A percentile compares a stretch with the other conserved stretches of the same genome.
Evolutionary conservation across 2,113 vertebrate genomes (phyloP).

Genomic region (Speoplatyrhinus poulsoni): DNA sequence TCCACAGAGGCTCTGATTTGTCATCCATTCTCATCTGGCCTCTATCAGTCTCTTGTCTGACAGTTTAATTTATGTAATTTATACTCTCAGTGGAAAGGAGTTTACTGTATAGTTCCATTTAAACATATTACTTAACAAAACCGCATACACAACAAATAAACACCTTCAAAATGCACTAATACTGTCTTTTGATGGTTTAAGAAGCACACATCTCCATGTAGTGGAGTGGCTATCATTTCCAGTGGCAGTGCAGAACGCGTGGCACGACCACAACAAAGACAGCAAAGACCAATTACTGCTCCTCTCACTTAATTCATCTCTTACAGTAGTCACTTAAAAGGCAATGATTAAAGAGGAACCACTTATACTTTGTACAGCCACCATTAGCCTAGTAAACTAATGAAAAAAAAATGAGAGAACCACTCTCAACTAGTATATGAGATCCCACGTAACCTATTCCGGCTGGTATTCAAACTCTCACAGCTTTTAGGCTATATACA

Average conservation of each 20-base stretch:
- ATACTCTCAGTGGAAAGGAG: constrained; percentile 68
- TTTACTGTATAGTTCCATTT: constrained; percentile 15
- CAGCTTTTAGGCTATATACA: constrained; percentile 40
- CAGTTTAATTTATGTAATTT: constrained; percentile 71
- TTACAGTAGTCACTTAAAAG: not conserved
- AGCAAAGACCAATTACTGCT: no score
- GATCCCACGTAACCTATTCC: constrained; percentile 49
- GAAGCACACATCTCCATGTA: no score
- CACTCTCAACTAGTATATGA: constrained; percentile 45
- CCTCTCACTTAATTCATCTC: not conserved
- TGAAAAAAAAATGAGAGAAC: constrained; percentile 56
- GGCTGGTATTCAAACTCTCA: constrained; percentile 62
- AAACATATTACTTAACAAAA: constrained; percentile 28
- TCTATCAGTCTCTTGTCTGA: constrained; percentile 62
- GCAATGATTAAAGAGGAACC: not conserved
- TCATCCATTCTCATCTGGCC: constrained; percentile 64
- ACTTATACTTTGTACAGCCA: constrained; percentile 23
- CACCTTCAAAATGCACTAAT: constrained; percentile 4
- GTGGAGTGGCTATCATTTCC: no score
- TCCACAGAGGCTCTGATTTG: constrained; percentile 35
- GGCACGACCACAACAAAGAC: no score
- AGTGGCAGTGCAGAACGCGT: no score
- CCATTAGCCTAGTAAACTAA: constrained; percentile 52
- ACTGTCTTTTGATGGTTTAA: no score
- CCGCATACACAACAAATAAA: constrained; percentile 14